phyloP scores from a whole-genome alignment of 2,888 invertebrate species.

The Diaprepes abbreviatus region DNA sequence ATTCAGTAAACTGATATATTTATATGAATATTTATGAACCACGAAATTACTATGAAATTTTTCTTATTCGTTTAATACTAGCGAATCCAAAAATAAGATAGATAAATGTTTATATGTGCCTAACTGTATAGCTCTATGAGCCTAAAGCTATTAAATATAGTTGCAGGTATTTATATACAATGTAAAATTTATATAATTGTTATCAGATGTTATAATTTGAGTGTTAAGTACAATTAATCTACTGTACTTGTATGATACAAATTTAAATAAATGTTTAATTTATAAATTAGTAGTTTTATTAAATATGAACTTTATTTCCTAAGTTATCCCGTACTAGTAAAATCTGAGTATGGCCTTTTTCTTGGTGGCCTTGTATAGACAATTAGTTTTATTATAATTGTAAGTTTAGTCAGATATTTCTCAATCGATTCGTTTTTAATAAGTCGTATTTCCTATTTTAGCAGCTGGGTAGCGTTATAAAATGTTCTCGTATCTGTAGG shows the following conservation, averaged over 20 bases:
- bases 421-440: too few relatives aligned
- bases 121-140: conserved; percentile 35
- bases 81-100: conserved; percentile 7
- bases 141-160: conserved; percentile 25
- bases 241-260: conserved; percentile 38
- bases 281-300: conserved; percentile 1
- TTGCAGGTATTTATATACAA: conserved; percentile 33
- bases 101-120: conserved; percentile 39
- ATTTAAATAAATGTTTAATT: conserved; percentile 46
- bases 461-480: too few relatives aligned
- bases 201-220: conserved; percentile 37
- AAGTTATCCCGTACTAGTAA: too few relatives aligned
- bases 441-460: too few relatives aligned
- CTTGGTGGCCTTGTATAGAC: too few relatives aligned
- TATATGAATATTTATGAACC: not conserved
- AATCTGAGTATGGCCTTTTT: too few relatives aligned
- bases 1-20: not conserved
- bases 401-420: too few relatives aligned
- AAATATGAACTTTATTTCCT: too few relatives aligned
- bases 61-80: conserved; percentile 1
- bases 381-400: too few relatives aligned
- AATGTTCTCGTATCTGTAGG: too few relatives aligned
- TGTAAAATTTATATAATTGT: conserved; percentile 37
- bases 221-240: conserved; percentile 40
- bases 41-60: not conserved